Percentiles rank a stretch among this genome's conserved stretches.
Conservation (phyloP, 2,797 vertebrate species). For the Epinephelus awoara region DNA sequence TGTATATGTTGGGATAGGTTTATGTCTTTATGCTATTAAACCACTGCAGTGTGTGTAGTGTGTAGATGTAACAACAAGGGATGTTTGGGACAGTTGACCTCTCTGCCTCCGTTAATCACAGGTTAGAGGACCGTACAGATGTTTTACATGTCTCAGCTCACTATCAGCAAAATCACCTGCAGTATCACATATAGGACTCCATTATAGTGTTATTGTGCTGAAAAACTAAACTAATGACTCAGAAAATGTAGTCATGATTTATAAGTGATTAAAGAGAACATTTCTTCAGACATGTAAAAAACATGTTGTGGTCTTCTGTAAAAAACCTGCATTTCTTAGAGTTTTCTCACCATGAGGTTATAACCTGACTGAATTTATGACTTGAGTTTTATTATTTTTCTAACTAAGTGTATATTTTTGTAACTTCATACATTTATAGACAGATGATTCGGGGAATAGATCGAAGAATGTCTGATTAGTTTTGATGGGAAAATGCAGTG, state of each 20-base stretch:
- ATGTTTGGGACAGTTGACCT: not conserved
- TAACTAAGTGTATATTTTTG: constrained; percentile 58
- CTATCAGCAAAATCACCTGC: not conserved
- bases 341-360: not conserved
- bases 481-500: constrained; percentile 6
- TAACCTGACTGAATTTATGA: constrained; percentile 32
- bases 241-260: not conserved
- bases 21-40: not conserved
- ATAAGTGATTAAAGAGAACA: not conserved
- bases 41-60: constrained; percentile 8
- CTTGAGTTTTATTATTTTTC: constrained; percentile 43
- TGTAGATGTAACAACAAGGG: not conserved
- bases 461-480: constrained; percentile 6
- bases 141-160: constrained; percentile 8
- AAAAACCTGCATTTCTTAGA: not conserved
- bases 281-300: constrained; percentile 10
- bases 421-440: constrained; percentile 26
- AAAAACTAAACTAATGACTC: not conserved
- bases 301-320: not conserved
- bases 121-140: not conserved
- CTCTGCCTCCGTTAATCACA: not conserved
- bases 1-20: constrained; percentile 4
- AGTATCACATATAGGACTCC: not conserved
- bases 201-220: not conserved
- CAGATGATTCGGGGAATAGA: constrained; percentile 12